Conservation (phyloP, 2,113 vertebrate genomes). For the Trichechus manatus region DNA sequence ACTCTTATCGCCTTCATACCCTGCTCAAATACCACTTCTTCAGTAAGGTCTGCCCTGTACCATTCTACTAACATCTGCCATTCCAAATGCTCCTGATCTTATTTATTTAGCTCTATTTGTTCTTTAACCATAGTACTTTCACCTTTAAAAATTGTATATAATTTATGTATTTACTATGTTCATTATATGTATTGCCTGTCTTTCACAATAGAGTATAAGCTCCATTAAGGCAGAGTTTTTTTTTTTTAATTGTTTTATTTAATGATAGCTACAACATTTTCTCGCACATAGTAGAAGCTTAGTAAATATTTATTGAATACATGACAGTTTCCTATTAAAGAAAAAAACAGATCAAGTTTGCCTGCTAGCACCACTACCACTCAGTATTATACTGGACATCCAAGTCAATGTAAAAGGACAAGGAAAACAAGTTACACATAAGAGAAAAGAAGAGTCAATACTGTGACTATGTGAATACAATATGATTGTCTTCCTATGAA, state of each 20-base stretch:
- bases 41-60: background rate
- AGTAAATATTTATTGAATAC: background rate
- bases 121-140: background rate
- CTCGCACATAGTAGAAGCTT: background rate
- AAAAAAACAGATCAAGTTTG: background rate
- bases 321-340: background rate
- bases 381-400: background rate
- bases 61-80: rapidly evolving
- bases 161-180: background rate
- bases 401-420: background rate
- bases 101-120: background rate
- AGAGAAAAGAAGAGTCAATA: background rate
- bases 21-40: background rate
- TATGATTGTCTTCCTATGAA: background rate
- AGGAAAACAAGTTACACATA: background rate
- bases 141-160: background rate
- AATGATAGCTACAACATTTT: background rate
- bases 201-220: background rate
- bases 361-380: background rate
- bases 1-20: background rate
- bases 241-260: background rate
- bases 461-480: background rate
- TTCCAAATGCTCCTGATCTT: background rate
- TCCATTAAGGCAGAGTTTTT: background rate
- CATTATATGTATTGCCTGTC: background rate